Evolutionary conservation across 2,797 vertebrate species (phyloP), one percentile per base, ranked within the genome.

Genomic region (Heterohyrax brucei): DNA sequence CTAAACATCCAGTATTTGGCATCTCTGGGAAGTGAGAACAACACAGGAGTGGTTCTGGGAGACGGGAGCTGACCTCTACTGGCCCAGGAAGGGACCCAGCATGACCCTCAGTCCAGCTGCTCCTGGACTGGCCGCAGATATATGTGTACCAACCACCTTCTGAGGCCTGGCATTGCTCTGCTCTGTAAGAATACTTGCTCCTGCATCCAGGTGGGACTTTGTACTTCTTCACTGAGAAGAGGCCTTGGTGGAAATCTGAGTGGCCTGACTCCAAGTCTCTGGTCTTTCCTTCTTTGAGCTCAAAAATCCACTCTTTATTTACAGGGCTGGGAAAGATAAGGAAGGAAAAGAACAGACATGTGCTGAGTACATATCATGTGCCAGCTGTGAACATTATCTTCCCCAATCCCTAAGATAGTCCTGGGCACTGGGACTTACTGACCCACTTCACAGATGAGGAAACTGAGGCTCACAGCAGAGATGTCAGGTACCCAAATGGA

Each of bases 391-490:
- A 16, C 89, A 5, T 12, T 8, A 46, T 86, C 80, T 61, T n/a
- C 10, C 59, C 76, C 39, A 18, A 70, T 53, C 66, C n/a, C 81
- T 28, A 26, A 44, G 50, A 7, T 2, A 73, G 46, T 56, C 73
- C 56, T 46, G 44, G 62, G 77, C 78, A 28, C 53, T 78, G 53
- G 44, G 30, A 39, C 12, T 90, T 48, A 64, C 0, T 26, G 80
- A 56, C 80, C 76, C 70, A 61, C 62, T 53, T 9, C 64, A 93
- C 75, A 80, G 78, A 82, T 76, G 46, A 78, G 85, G 70, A 78
- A 59, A 39, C 76, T 21, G 61, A 91, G 91, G 87, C 59, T 87
- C 39, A 5, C 26, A 56, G 62, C 44, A 30, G 77, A 44, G 78
- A 68, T 62, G 81, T 30, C 50, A 30, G 50, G 14, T 48, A 48